Percentiles rank a stretch among this genome's conserved stretches.
Conservation (phyloP, 2,113 vertebrate species). For the Leiothrix lutea region DNA sequence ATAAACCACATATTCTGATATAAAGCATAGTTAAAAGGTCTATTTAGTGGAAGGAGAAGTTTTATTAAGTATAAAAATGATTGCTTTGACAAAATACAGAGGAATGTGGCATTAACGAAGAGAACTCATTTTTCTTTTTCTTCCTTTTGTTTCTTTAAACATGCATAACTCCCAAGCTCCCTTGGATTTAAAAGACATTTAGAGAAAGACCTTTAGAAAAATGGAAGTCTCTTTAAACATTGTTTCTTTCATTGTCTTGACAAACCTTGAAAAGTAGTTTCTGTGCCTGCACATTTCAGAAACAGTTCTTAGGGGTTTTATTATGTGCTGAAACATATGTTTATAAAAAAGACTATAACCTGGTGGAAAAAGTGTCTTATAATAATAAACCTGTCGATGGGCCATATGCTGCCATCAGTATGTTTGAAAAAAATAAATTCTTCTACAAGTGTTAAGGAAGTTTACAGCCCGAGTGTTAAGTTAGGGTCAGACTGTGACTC, state of each 20-base stretch:
- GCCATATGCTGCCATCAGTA: constrained; percentile 48
- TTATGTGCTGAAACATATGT: constrained; percentile 50
- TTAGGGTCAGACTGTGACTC: constrained; percentile 35
- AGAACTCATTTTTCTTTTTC: background rate
- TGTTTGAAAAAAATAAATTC: constrained; percentile 38
- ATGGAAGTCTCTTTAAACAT: constrained; percentile 20
- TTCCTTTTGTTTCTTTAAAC: background rate
- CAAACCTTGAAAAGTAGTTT: constrained; percentile 55
- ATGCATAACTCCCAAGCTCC: background rate
- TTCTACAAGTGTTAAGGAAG: constrained; percentile 44
- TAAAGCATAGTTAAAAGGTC: background rate
- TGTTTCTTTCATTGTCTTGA: constrained; percentile 58
- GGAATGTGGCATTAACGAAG: constrained; percentile 23
- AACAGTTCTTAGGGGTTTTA: constrained; percentile 41
- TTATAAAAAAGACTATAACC: constrained; percentile 51
- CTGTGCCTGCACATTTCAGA: constrained; percentile 32
- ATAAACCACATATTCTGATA: background rate
- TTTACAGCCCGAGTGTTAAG: constrained; percentile 50
- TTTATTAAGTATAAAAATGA: constrained; percentile 53
- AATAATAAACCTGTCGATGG: constrained; percentile 63
- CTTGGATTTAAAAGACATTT: constrained; percentile 37
- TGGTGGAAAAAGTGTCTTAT: constrained; percentile 57
- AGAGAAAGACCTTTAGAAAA: constrained; percentile 33
- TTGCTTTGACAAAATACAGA: constrained; percentile 44
- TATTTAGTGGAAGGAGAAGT: constrained; percentile 4